These are phyloP conservation scores for Gastrophysa polygoni DNA, from an alignment of 2,888 invertebrate species.

Conservation along the genomic window DNA sequence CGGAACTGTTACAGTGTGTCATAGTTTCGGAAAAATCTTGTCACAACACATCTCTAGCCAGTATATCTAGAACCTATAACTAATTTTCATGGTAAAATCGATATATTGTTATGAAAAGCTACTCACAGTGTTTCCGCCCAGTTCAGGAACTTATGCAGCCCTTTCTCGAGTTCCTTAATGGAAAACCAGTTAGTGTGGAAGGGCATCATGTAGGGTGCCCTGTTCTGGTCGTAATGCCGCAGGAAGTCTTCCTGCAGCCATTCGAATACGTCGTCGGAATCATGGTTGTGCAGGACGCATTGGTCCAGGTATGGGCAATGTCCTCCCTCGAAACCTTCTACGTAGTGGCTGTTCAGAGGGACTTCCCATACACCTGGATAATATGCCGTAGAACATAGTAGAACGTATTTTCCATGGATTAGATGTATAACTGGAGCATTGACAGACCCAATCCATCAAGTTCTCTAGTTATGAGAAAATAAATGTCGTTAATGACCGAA, in stretches of 20 bases:
- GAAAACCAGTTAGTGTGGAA: slow-evolving; percentile 98
- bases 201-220: slow-evolving; percentile 93
- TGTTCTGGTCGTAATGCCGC: slow-evolving; percentile 83
- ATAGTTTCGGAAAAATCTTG: no score
- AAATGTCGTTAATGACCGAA: no score
- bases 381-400: no score
- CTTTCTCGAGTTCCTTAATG: slow-evolving; percentile 80
- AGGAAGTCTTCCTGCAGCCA: slow-evolving; percentile 89
- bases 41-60: no score
- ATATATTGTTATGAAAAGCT: no score
- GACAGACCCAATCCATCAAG: no score
- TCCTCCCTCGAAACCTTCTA: slow-evolving; percentile 87
- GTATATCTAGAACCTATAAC: no score
- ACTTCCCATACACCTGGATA: slow-evolving; percentile 87
- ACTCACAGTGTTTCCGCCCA: slow-evolving; percentile 78
- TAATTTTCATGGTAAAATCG: no score
- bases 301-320: slow-evolving; percentile 92
- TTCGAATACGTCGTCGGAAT: slow-evolving; percentile 74
- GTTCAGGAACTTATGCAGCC: slow-evolving; percentile 83
- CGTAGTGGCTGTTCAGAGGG: slow-evolving; percentile 87
- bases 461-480: no score
- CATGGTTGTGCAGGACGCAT: slow-evolving; percentile 89
- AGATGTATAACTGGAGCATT: no score
- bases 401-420: no score
- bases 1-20: no score